Evolutionary conservation across 2,113 vertebrate genomes (phyloP), one percentile per base, ranked within the genome.

Genomic region (Semicossyphus pulcher): DNA sequence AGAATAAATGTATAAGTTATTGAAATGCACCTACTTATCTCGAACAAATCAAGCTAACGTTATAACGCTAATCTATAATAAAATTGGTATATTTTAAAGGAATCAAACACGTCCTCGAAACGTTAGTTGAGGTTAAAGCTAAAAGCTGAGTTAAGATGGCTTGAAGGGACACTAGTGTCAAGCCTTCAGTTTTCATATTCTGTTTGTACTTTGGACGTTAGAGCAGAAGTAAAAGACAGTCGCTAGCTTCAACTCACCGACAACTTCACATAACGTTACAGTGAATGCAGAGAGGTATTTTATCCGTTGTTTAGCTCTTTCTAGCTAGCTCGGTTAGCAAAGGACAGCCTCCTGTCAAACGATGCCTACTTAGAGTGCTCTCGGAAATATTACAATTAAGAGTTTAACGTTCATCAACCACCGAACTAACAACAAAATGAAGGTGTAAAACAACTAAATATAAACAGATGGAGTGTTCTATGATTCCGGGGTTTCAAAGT

Each of bases 321-420:
- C 1, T 16, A 21, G 57, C 36, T 78, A 80, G 32, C 58, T 52
- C 28, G 4, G 80, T 36, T 83, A 81, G 20, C 77, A 31, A 81
- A 88, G 84, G 80, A 76, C 81, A 80, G 60, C 69, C 72, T 77
- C 36, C 76, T 80, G 85, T 86, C 78, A 89, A 57, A 36, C 16
- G 10, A 10, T 41, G 52, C 10, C 9, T 2, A 6, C 2, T 63
- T 58, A 5, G 4, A 0, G 53, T 21, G 20, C 6, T 5, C 0
- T 76, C 63, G 78, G 84, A 85, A 80, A 83, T 45, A 14, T 11
- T 6, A 61, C 0, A 0, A 32, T 18, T 51, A 44, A 0, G 1
- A 14, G 10, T 31, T 3, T 8, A 42, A 5, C 16, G 4, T 3
- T 9, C 18, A 18, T 1, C 0, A 52, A 41, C 1, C 5, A 45